These are phyloP conservation scores for Morone saxatilis DNA, from an alignment of 2,113 vertebrate species.

Conservation along the genomic window DNA sequence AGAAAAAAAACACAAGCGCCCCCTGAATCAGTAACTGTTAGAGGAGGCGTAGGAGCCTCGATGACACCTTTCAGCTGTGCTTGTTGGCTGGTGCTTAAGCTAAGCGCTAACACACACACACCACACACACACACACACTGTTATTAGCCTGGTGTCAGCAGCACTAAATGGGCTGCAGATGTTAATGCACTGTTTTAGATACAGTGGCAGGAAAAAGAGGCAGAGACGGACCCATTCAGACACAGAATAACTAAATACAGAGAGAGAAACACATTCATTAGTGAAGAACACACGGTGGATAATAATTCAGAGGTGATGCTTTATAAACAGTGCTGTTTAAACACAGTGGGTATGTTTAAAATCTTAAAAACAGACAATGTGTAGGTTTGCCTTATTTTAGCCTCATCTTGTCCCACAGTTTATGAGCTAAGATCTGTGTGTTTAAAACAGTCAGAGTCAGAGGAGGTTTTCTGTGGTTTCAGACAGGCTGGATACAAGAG, in stretches of 20 bases:
- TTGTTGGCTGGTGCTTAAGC: conserved; percentile 75
- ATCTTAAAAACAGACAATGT: conserved; percentile 33
- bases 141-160: conserved; percentile 82
- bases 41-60: conserved; percentile 75
- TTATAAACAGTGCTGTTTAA: conserved; percentile 54
- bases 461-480: neutral
- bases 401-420: neutral
- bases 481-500: too few species aligned
- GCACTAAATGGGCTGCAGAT: conserved; percentile 85
- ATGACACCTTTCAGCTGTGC: conserved; percentile 83
- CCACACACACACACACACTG: conserved; percentile 69
- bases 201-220: conserved; percentile 76
- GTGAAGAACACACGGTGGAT: neutral
- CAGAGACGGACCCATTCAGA: conserved; percentile 71
- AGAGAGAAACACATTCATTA: conserved; percentile 63
- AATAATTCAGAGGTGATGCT: conserved; percentile 67
- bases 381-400: conserved; percentile 27
- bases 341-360: conserved; percentile 56
- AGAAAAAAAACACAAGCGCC: conserved; percentile 44
- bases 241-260: conserved; percentile 61
- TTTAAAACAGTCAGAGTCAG: neutral
- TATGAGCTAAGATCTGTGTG: conserved; percentile 1
- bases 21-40: conserved; percentile 80
- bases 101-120: conserved; percentile 21
- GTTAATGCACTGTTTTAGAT: conserved; percentile 83